Conservation (phyloP, 2,888 invertebrate genomes). For the Xestobium rufovillosum region DNA sequence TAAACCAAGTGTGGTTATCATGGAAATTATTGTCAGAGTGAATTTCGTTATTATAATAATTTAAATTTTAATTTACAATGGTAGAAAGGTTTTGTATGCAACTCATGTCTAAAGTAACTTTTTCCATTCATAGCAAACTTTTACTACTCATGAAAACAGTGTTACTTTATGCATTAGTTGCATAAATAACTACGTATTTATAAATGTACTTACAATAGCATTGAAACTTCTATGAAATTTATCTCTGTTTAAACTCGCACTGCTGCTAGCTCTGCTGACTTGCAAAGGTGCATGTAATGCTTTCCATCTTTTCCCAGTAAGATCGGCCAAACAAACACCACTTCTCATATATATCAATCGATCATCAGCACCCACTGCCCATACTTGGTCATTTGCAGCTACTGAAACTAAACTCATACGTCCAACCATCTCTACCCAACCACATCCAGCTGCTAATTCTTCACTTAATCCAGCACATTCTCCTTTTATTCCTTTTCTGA, state of each 20-base stretch:
- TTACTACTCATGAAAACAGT: too few species aligned
- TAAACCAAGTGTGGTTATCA: too few species aligned
- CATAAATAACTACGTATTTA: too few species aligned
- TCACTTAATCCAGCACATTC: conserved; percentile 65
- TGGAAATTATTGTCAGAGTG: too few species aligned
- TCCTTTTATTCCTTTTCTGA: conserved; percentile 64
- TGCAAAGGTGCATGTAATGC: conserved; percentile 73
- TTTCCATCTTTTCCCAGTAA: conserved; percentile 84
- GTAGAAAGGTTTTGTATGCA: too few species aligned
- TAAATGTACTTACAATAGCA: conserved; percentile 50
- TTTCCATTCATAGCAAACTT: too few species aligned
- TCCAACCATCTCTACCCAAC: conserved; percentile 88
- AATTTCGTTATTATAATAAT: too few species aligned
- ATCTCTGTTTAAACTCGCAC: conserved; percentile 53
- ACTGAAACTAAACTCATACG: conserved; percentile 78
- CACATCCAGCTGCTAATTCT: conserved; percentile 68
- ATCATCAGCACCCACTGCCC: conserved; percentile 78
- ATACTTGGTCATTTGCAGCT: conserved; percentile 76
- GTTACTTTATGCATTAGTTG: too few species aligned
- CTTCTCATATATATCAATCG: conserved; percentile 73
- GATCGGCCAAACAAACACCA: conserved; percentile 65
- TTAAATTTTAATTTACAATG: too few species aligned
- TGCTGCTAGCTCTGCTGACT: conserved; percentile 74
- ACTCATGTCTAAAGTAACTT: too few species aligned
- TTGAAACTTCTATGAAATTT: conserved; percentile 56